Conservation (phyloP, 2,797 vertebrate species). For the Sebastes matsubarae region DNA sequence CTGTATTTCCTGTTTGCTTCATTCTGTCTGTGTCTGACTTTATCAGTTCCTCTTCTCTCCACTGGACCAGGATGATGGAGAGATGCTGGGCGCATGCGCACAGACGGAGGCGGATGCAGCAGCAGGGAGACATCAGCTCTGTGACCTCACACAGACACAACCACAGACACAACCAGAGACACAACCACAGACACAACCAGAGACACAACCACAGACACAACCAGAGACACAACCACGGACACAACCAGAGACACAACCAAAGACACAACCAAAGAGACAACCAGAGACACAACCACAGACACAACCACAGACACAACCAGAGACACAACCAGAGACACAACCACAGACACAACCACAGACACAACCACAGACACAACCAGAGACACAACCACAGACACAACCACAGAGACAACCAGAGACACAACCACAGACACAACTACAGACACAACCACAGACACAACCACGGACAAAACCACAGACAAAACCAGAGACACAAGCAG, state of each 20-base stretch:
- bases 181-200: fast-evolving
- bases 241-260: fast-evolving
- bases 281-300: fast-evolving
- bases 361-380: too few species aligned
- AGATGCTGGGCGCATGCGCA: conserved; percentile 73
- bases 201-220: too few species aligned
- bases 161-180: too few species aligned
- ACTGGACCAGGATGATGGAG: conserved; percentile 39
- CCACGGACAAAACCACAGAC: too few species aligned
- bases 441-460: too few species aligned
- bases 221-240: too few species aligned
- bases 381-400: too few species aligned
- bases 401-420: fast-evolving
- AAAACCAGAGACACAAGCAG: too few species aligned
- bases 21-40: conserved; percentile 1
- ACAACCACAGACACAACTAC: too few species aligned
- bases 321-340: too few species aligned
- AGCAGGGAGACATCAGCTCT: neutral
- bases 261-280: too few species aligned
- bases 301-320: fast-evolving
- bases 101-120: conserved; percentile 56
- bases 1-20: conserved; percentile 2
- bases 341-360: too few species aligned
- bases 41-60: conserved; percentile 13
- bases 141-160: neutral